phyloP scores from a whole-genome alignment of 2,888 invertebrate genomes.

The Acronicta leporina region DNA sequence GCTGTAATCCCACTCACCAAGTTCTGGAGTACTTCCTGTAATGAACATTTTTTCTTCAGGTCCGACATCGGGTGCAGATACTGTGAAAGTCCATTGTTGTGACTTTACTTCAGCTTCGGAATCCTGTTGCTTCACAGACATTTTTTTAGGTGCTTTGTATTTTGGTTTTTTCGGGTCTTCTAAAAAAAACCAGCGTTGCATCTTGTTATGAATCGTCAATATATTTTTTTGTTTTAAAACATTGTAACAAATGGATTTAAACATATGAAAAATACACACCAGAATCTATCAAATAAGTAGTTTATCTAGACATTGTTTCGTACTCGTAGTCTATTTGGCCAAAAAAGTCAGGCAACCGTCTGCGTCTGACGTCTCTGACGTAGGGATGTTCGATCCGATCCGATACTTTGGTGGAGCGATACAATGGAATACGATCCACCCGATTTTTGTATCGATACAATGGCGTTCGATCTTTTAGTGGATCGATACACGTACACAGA shows the following conservation, averaged over 20 bases:
- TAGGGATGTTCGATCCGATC: too few species aligned
- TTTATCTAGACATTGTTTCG: constrained; percentile 30
- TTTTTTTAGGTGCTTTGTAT: constrained; percentile 70
- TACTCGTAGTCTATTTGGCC: constrained; percentile 35
- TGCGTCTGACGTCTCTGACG: too few species aligned
- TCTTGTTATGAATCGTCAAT: constrained; percentile 48
- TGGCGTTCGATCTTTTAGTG: too few species aligned
- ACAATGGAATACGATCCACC: too few species aligned
- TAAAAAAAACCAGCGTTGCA: constrained; percentile 92
- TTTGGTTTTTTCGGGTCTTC: constrained; percentile 83
- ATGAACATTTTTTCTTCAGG: constrained; percentile 92
- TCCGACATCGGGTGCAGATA: constrained; percentile 85
- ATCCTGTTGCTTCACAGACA: constrained; percentile 65
- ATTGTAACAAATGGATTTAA: constrained; percentile 26
- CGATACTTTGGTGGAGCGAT: too few species aligned
- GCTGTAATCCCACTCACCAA: constrained; percentile 92
- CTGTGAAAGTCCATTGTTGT: constrained; percentile 82
- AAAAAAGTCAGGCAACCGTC: too few species aligned
- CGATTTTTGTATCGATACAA: too few species aligned
- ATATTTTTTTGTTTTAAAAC: constrained; percentile 22
- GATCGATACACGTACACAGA: too few species aligned
- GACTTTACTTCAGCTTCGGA: constrained; percentile 63
- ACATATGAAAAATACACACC: constrained; percentile 33
- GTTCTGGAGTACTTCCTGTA: constrained; percentile 90
- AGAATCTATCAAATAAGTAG: constrained; percentile 12